A percentile compares a stretch with the other conserved stretches of the same genome.
These are phyloP conservation scores for Neoaliturus tenellus DNA, from an alignment of 2,888 invertebrate species.

Conservation along the genomic window DNA sequence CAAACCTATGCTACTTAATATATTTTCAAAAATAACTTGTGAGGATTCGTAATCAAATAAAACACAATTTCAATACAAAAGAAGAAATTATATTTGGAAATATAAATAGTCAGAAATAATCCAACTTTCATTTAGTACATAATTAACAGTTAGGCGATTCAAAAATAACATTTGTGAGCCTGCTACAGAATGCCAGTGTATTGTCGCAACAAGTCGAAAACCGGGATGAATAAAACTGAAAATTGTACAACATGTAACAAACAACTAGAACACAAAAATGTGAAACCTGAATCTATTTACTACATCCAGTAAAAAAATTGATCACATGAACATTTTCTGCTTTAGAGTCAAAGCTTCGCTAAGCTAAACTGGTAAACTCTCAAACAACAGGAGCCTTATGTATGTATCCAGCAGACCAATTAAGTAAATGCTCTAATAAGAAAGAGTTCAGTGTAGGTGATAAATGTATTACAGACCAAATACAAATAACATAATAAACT, in stretches of 20 bases:
- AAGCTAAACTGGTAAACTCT: constrained; percentile 40
- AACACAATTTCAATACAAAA: constrained; percentile 55
- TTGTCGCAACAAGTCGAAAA: constrained; percentile 31
- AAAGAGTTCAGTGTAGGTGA: no score
- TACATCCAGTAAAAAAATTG: constrained; percentile 41
- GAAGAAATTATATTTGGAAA: constrained; percentile 58
- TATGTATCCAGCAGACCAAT: constrained; percentile 11
- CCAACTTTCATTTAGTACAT: constrained; percentile 51
- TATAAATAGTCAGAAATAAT: constrained; percentile 49
- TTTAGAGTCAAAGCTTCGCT: constrained; percentile 48
- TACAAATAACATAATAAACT: no score
- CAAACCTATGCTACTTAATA: no score
- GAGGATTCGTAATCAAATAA: neutral
- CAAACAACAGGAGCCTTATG: neutral
- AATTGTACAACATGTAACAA: constrained; percentile 39
- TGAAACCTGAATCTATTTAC: constrained; percentile 24
- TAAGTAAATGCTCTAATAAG: no score
- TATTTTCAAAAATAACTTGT: no score
- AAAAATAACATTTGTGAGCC: constrained; percentile 56
- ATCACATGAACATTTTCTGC: constrained; percentile 24
- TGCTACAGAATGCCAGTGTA: constrained; percentile 18
- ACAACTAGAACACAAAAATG: constrained; percentile 36
- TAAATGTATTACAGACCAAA: no score
- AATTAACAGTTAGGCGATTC: constrained; percentile 52
- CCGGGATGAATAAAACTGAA: constrained; percentile 16